Evolutionary conservation across 2,113 vertebrate species (phyloP).

Genomic region (Tonatia bakeri): DNA sequence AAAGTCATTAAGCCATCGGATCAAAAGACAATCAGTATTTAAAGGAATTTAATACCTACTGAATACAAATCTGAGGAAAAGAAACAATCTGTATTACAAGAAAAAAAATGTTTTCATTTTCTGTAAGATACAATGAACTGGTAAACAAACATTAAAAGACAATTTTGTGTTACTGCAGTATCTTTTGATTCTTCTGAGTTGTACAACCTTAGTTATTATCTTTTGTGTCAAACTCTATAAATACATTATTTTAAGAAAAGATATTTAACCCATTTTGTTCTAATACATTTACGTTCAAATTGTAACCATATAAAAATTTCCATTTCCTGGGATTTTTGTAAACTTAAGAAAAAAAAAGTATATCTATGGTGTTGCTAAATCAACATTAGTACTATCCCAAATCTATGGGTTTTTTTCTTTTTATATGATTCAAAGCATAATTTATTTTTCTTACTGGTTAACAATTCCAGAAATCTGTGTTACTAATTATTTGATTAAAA

Average conservation of each 20-base stretch:
- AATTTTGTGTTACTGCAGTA: conserved; percentile 71
- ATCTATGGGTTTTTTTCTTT: neutral
- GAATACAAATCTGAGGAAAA: conserved; percentile 45
- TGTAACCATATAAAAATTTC: neutral
- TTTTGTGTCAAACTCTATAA: conserved; percentile 30
- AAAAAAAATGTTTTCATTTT: conserved; percentile 64
- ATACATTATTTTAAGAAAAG: neutral
- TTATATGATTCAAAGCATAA: neutral
- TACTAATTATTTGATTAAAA: neutral
- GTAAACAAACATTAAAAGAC: conserved; percentile 73
- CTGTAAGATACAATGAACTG: conserved; percentile 76
- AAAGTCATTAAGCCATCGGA: conserved; percentile 10
- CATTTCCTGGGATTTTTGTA: neutral
- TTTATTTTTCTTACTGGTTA: neutral
- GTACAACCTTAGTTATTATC: conserved; percentile 41
- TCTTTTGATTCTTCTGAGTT: conserved; percentile 72
- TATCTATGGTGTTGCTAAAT: neutral
- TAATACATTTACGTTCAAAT: neutral
- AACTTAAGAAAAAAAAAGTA: neutral
- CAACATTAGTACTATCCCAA: neutral
- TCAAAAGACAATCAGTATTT: conserved; percentile 40
- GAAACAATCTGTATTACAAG: conserved; percentile 51
- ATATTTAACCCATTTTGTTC: neutral
- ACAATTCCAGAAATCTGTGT: neutral
- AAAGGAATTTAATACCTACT: conserved; percentile 36